A percentile compares a stretch with the other conserved stretches of the same genome.
These are phyloP conservation scores for Vidua macroura DNA, from an alignment of 2,113 vertebrate species.

Conservation along the genomic window DNA sequence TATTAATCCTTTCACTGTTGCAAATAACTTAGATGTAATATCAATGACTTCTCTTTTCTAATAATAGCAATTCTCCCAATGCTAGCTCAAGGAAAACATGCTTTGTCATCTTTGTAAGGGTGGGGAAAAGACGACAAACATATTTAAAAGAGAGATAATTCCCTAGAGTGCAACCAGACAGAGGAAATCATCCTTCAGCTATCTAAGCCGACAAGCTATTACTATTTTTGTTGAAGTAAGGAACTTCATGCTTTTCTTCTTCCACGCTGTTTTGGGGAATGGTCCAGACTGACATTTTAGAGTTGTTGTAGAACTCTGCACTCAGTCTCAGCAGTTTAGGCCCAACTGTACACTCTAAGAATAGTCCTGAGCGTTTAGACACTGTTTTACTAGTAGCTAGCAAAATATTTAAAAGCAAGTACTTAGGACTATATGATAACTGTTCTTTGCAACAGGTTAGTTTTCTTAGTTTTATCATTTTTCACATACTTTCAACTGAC, in stretches of 20 bases:
- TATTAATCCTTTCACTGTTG: neutral
- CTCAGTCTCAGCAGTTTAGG: neutral
- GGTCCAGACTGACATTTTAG: neutral
- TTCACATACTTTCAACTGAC: neutral
- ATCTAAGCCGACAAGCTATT: neutral
- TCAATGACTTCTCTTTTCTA: neutral
- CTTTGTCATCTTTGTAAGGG: constrained; percentile 44
- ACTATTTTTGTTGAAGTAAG: neutral
- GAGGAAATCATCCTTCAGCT: neutral
- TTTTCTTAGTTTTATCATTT: neutral
- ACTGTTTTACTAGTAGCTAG: neutral
- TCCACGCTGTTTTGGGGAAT: neutral
- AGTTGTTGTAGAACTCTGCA: neutral
- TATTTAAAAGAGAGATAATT: constrained; percentile 16
- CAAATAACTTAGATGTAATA: neutral
- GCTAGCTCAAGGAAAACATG: neutral
- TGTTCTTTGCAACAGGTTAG: neutral
- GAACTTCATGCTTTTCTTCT: neutral
- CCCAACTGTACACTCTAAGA: neutral
- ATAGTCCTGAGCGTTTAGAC: neutral
- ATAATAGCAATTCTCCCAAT: neutral
- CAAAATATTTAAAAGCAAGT: neutral
- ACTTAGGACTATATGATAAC: neutral
- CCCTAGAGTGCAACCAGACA: neutral
- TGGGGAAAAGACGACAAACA: neutral